Evolutionary conservation across 1,140 invertebrate species (phyloP).

Genomic region (Drosophila parvula): DNA sequence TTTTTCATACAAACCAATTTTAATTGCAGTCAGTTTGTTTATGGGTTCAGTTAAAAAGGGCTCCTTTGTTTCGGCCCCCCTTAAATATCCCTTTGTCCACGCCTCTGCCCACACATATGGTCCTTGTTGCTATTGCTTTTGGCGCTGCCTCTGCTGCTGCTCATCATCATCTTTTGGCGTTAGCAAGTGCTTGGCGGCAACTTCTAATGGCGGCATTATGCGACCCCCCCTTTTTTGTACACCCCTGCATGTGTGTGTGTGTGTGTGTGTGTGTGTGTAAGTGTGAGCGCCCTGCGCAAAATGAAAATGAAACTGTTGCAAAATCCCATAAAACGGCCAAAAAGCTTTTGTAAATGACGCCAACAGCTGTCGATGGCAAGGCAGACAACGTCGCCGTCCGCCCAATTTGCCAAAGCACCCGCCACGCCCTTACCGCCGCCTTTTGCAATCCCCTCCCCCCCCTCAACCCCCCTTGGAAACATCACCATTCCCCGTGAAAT

Average conservation of each 20-base stretch:
- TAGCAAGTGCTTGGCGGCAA: constrained; percentile 81
- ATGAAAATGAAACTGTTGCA: constrained; percentile 81
- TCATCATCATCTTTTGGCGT: constrained; percentile 96
- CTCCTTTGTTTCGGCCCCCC: background rate
- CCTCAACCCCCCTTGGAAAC: constrained; percentile 1
- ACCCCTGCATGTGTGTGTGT: constrained; percentile 4
- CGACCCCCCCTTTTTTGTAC: constrained; percentile 13
- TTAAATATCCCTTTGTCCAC: background rate
- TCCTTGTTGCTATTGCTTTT: constrained; percentile 65
- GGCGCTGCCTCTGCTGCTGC: constrained; percentile 30
- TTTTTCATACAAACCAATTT: too few species aligned
- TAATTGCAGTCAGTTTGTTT: background rate
- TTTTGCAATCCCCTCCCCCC: background rate
- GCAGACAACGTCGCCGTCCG: constrained; percentile 65
- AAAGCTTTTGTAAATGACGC: constrained; percentile 81
- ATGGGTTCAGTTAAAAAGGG: background rate
- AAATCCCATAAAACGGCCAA: constrained; percentile 81
- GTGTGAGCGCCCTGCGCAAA: constrained; percentile 54
- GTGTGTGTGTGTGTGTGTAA: constrained; percentile 23
- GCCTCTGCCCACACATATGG: constrained; percentile 38
- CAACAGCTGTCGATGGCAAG: constrained; percentile 77
- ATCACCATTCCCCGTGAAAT: background rate
- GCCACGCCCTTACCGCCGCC: constrained; percentile 2
- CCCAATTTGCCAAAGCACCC: constrained; percentile 66
- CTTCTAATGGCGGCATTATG: constrained; percentile 80